Percentiles rank a stretch among this genome's conserved stretches.
Evolutionary conservation across 2,113 vertebrate genomes (phyloP).

Genomic region (Puma concolor): DNA sequence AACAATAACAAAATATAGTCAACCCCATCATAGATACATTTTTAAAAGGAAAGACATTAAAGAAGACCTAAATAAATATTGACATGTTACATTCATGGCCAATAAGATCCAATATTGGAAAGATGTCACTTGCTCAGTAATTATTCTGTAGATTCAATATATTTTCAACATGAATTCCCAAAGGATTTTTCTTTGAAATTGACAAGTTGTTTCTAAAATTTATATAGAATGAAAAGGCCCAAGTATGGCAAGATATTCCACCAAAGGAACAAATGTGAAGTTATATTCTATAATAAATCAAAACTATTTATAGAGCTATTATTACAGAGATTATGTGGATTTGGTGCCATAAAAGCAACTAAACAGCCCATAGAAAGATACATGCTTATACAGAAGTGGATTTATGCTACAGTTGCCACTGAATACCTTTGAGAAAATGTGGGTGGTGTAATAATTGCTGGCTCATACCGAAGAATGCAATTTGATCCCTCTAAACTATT

Average conservation of each 20-base stretch:
- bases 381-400: background rate
- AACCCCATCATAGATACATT: background rate
- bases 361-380: background rate
- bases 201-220: background rate
- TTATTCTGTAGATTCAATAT: background rate
- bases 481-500: background rate
- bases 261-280: background rate
- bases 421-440: background rate
- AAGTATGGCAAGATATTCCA: background rate
- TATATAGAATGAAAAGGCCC: background rate
- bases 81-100: background rate
- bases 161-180: background rate
- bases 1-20: background rate
- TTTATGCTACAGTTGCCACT: background rate
- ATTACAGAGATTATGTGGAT: background rate
- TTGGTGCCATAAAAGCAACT: background rate
- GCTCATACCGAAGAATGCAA: background rate
- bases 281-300: background rate
- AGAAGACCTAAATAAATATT: background rate
- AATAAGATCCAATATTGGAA: background rate
- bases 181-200: background rate
- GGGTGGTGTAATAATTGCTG: background rate
- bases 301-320: background rate
- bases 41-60: background rate
- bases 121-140: background rate